Percentiles rank a stretch among this genome's conserved stretches.
Evolutionary conservation across 2,888 invertebrate species (phyloP).

Genomic region (Tetheella fluctuosa): DNA sequence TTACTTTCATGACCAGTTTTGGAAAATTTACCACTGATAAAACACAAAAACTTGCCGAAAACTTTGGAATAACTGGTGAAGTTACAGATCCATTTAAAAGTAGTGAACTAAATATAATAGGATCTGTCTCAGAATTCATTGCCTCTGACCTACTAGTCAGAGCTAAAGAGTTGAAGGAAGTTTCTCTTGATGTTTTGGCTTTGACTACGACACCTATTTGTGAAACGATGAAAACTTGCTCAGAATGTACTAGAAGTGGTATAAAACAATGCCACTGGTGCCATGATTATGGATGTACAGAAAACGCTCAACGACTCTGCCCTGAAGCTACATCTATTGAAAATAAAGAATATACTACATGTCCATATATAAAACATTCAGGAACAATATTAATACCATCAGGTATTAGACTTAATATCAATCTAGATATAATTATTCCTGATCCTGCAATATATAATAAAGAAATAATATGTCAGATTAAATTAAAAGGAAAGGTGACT

Average conservation of each 20-base stretch:
- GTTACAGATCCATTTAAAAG: not conserved
- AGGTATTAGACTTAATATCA: slow-evolving; percentile 38
- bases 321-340: slow-evolving; percentile 24
- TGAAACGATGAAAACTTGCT: slow-evolving; percentile 30
- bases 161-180: not conserved
- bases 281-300: slow-evolving; percentile 52
- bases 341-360: slow-evolving; percentile 22
- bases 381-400: slow-evolving; percentile 44
- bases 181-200: no score
- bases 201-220: not conserved
- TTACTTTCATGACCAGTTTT: not conserved
- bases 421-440: slow-evolving; percentile 42
- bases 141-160: not conserved
- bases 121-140: not conserved
- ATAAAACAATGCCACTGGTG: slow-evolving; percentile 54
- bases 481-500: slow-evolving; percentile 31
- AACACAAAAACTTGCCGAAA: not conserved
- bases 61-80: not conserved
- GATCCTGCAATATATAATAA: slow-evolving; percentile 48
- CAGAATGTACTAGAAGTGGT: slow-evolving; percentile 44
- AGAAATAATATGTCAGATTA: slow-evolving; percentile 48
- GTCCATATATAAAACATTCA: slow-evolving; percentile 45
- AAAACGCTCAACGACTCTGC: slow-evolving; percentile 37
- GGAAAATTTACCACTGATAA: not conserved
- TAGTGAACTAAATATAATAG: not conserved